These are phyloP conservation scores for Mohoua ochrocephala DNA, from an alignment of 2,113 vertebrate species.

Conservation along the genomic window DNA sequence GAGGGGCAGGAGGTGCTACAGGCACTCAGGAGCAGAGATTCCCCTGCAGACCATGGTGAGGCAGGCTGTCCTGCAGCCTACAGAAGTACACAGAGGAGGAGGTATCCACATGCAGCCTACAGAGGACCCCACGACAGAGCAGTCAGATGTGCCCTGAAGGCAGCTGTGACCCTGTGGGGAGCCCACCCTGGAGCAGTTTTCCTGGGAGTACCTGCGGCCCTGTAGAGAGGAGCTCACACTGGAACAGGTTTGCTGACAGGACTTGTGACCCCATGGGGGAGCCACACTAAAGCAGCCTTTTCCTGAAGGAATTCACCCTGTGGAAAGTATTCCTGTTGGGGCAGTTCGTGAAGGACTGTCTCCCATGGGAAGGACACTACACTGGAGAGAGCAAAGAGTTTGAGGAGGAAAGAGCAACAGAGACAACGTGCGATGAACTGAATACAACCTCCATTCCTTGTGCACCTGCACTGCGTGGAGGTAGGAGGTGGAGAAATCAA, in stretches of 20 bases:
- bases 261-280: neutral
- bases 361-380: neutral
- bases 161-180: neutral
- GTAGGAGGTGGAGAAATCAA: rapidly evolving
- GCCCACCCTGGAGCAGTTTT: neutral
- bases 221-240: neutral
- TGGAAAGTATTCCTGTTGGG: neutral
- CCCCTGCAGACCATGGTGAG: neutral
- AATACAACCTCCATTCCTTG: rapidly evolving
- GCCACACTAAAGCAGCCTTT: rapidly evolving
- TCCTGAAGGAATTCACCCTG: neutral
- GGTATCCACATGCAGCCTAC: neutral
- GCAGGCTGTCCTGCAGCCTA: neutral
- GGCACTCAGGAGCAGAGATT: neutral
- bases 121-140: rapidly evolving
- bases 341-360: neutral
- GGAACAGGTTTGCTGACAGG: neutral
- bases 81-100: rapidly evolving
- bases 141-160: neutral
- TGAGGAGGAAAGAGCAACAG: rapidly evolving
- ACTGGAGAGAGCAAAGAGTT: neutral
- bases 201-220: neutral
- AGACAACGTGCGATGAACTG: rapidly evolving
- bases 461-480: rapidly evolving
- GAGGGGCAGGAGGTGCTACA: neutral